phyloP scores from a whole-genome alignment of 2,797 vertebrate species.

The Salarias fasciatus region DNA sequence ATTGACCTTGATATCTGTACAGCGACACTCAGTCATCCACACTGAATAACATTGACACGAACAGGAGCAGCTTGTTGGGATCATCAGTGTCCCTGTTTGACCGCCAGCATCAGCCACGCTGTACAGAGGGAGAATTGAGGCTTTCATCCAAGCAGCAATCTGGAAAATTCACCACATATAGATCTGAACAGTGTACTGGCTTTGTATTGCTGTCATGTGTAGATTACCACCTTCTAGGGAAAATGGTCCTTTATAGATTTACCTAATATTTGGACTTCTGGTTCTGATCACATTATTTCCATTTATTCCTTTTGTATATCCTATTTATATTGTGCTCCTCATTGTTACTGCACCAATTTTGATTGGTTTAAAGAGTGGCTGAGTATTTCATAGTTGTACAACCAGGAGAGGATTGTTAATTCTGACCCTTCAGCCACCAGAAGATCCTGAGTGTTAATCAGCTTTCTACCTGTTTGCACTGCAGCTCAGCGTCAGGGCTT shows the following conservation, averaged over 20 bases:
- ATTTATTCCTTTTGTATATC: not conserved
- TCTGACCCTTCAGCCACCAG: conserved; percentile 9
- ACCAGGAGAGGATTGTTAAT: conserved; percentile 14
- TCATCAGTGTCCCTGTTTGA: conserved; percentile 35
- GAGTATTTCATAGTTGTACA: conserved; percentile 13
- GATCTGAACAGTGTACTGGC: conserved; percentile 22
- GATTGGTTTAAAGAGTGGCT: not conserved
- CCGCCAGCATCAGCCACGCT: conserved; percentile 7
- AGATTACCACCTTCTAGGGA: not conserved
- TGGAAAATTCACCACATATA: conserved; percentile 39
- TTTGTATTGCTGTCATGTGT: conserved; percentile 35
- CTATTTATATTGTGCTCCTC: not conserved
- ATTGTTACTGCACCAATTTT: not conserved
- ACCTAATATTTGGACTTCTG: no score
- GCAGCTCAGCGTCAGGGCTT: conserved; percentile 4
- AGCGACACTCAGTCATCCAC: conserved; percentile 7
- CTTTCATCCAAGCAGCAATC: conserved; percentile 39
- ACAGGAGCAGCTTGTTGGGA: conserved; percentile 39
- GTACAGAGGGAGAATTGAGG: conserved; percentile 32
- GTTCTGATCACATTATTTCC: not conserved
- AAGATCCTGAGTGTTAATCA: conserved; percentile 34
- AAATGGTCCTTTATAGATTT: not conserved
- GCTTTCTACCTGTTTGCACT: conserved; percentile 33
- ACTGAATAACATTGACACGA: conserved; percentile 22
- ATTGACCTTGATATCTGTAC: conserved; percentile 31